phyloP scores from a whole-genome alignment of 2,113 vertebrate species.

The Zingel zingel region DNA sequence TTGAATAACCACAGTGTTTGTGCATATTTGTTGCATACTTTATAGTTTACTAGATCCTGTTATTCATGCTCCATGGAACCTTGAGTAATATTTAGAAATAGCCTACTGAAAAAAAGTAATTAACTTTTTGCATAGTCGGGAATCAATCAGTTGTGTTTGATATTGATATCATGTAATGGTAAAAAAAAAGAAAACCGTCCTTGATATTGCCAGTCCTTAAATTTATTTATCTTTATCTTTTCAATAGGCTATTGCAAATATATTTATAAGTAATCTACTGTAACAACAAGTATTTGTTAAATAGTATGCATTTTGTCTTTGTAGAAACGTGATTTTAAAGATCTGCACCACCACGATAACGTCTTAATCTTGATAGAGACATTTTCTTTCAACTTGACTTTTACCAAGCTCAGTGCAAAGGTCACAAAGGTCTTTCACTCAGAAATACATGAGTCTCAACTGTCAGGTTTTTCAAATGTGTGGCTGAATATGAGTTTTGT shows the following conservation, averaged over 20 bases:
- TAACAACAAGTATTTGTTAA: not conserved
- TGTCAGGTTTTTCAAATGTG: not conserved
- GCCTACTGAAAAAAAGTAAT: not conserved
- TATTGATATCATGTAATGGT: not conserved
- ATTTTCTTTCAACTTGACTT: not conserved
- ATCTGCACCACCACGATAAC: not conserved
- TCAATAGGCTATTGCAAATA: not conserved
- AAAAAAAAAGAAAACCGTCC: not conserved
- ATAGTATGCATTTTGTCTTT: not conserved
- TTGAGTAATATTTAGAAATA: not conserved
- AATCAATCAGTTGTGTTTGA: not conserved
- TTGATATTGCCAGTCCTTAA: not conserved
- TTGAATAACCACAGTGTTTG: not conserved
- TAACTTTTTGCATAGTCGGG: not conserved
- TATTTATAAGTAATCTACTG: not conserved
- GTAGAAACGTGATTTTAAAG: not conserved
- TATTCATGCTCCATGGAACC: not conserved
- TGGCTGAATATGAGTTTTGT: not conserved
- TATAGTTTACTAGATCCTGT: not conserved
- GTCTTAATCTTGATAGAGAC: not conserved
- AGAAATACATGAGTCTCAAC: not conserved
- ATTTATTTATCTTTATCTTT: not conserved
- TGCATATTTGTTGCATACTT: not conserved
- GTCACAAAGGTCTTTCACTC: not conserved
- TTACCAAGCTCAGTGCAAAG: not conserved